phyloP scores from a whole-genome alignment of 2,888 invertebrate species.

The Aromia moschata region DNA sequence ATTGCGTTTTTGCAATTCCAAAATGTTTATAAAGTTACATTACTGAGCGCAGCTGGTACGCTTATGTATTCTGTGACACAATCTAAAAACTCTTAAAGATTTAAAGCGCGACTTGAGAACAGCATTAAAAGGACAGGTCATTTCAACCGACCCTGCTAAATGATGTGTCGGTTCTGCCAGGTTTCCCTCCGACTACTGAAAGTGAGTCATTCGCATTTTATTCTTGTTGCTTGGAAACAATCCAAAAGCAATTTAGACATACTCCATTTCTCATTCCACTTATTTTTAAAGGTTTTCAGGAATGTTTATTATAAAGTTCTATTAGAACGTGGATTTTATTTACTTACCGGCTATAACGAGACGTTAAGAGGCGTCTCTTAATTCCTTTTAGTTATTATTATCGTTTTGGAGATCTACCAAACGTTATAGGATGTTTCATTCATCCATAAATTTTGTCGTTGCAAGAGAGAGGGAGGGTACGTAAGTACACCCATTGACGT shows the following conservation, averaged over 20 bases:
- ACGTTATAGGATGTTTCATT: constrained; percentile 7
- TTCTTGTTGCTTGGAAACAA: constrained; percentile 6
- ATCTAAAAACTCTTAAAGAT: too few species aligned
- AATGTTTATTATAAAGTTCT: not conserved
- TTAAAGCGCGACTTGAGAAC: too few species aligned
- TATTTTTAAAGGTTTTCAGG: constrained; percentile 10
- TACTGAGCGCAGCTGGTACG: too few species aligned
- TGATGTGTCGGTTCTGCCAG: not conserved
- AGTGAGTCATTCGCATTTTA: constrained; percentile 12
- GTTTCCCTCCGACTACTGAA: constrained; percentile 3
- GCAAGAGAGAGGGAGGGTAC: not conserved
- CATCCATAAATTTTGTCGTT: constrained; percentile 18
- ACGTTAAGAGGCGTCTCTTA: not conserved
- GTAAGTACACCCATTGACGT: not conserved
- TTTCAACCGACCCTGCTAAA: constrained; percentile 1
- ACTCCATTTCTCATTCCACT: constrained; percentile 5
- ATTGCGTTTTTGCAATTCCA: too few species aligned
- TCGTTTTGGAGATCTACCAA: constrained; percentile 25
- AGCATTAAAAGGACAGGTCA: not conserved
- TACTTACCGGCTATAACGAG: not conserved
- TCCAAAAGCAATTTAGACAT: constrained; percentile 17
- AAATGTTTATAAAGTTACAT: too few species aligned
- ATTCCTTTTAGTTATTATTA: not conserved
- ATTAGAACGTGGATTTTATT: too few species aligned
- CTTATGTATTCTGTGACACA: too few species aligned